Evolutionary conservation across 2,888 invertebrate species (phyloP).

Genomic region (Tetranychus piercei): DNA sequence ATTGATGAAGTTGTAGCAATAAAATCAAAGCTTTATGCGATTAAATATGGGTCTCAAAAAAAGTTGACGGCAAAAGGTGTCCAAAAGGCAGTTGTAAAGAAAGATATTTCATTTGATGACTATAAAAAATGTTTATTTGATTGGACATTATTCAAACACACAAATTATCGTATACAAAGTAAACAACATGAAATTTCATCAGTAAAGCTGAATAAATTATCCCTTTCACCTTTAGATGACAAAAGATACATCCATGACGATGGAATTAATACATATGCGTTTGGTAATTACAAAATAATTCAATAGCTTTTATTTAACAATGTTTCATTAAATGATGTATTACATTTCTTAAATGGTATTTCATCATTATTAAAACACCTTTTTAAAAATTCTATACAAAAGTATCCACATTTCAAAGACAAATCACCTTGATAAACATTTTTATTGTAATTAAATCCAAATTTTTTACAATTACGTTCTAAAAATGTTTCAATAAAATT

Average conservation of each 20-base stretch:
- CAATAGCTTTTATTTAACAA: too few species aligned
- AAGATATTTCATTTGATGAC: background rate
- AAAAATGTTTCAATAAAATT: too few species aligned
- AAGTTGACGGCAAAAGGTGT: slow-evolving; percentile 3
- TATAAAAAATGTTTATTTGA: background rate
- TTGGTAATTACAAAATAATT: background rate
- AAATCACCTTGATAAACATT: slow-evolving; percentile 2
- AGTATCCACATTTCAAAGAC: background rate
- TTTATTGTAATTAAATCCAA: slow-evolving; percentile 2
- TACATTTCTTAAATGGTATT: too few species aligned
- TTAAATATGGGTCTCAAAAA: background rate
- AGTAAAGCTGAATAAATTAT: background rate
- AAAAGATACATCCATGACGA: background rate
- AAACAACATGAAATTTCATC: background rate
- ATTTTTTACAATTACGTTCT: too few species aligned
- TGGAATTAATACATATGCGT: background rate
- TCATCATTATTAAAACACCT: too few species aligned
- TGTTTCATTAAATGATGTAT: too few species aligned
- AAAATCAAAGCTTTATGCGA: slow-evolving; percentile 20
- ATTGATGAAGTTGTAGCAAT: slow-evolving; percentile 29
- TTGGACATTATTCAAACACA: background rate
- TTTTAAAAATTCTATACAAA: too few species aligned
- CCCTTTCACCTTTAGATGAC: background rate
- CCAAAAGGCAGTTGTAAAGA: background rate
- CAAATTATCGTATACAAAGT: background rate